phyloP scores from a whole-genome alignment of 2,113 vertebrate species.

The Ptyas mucosa region DNA sequence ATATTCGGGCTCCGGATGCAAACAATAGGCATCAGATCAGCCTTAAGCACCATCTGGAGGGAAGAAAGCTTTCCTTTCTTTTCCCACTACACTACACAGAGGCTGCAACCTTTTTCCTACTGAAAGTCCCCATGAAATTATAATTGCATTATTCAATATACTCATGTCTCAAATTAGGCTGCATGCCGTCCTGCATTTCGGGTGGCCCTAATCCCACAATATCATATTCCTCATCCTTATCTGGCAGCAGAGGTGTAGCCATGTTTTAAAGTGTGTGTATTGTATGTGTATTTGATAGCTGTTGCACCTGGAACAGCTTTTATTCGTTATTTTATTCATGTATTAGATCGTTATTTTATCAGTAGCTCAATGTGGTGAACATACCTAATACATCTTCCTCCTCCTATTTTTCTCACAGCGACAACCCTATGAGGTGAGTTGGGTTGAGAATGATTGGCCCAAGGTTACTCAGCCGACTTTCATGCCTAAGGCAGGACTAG shows the following conservation, averaged over 20 bases:
- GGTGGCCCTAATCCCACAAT: neutral
- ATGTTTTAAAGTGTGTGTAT: neutral
- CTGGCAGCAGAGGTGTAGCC: neutral
- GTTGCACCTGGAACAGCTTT: neutral
- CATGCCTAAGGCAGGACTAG: neutral
- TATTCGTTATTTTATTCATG: neutral
- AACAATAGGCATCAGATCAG: constrained; percentile 20
- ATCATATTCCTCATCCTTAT: neutral
- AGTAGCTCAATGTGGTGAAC: neutral
- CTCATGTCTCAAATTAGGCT: neutral
- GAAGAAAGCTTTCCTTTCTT: constrained; percentile 19
- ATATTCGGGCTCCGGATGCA: constrained; percentile 4
- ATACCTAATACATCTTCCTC: neutral
- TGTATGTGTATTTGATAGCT: neutral
- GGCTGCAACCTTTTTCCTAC: constrained; percentile 21
- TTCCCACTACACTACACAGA: neutral
- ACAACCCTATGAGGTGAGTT: neutral
- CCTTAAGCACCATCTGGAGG: constrained; percentile 16
- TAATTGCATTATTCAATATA: constrained; percentile 1
- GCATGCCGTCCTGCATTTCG: neutral
- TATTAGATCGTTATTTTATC: neutral
- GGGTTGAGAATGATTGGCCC: neutral
- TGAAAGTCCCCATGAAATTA: neutral
- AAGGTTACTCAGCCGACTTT: neutral
- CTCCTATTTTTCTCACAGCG: neutral